Evolutionary conservation across 2,888 invertebrate species (phyloP).

Genomic region (Myathropa florea): DNA sequence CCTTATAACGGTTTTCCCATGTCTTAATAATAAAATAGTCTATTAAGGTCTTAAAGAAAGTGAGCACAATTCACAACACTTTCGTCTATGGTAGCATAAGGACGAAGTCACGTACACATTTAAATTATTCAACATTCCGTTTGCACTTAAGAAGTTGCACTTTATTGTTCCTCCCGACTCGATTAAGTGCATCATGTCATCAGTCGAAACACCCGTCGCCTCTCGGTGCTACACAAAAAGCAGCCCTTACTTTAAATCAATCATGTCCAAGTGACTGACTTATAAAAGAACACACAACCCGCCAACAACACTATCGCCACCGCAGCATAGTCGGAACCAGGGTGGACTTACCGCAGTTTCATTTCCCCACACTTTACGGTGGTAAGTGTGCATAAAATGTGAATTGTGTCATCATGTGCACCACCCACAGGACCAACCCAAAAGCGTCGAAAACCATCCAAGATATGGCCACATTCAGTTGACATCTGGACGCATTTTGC

Average conservation of each 20-base stretch:
- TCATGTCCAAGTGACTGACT: background rate
- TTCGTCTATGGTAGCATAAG: too few relatives aligned
- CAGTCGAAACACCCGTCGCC: background rate
- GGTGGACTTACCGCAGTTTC: background rate
- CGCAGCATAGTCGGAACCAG: background rate
- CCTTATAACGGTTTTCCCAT: too few relatives aligned
- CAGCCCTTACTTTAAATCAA: background rate
- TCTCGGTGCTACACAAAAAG: background rate
- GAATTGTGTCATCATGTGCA: background rate
- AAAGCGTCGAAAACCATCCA: background rate
- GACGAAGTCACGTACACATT: too few relatives aligned
- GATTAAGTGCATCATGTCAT: background rate
- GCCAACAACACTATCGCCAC: background rate
- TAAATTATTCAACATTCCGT: too few relatives aligned
- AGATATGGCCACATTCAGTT: conserved; percentile 17
- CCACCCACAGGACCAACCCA: background rate
- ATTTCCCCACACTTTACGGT: background rate
- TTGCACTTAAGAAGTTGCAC: too few relatives aligned
- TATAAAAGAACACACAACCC: background rate
- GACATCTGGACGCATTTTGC: background rate
- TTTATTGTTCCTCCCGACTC: too few relatives aligned
- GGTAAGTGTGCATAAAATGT: background rate
- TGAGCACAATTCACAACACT: too few relatives aligned
- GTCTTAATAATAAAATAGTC: too few relatives aligned
- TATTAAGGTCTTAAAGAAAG: too few relatives aligned